phyloP scores from a whole-genome alignment of 2,113 vertebrate genomes.

The Cricetomys ansorgei region DNA sequence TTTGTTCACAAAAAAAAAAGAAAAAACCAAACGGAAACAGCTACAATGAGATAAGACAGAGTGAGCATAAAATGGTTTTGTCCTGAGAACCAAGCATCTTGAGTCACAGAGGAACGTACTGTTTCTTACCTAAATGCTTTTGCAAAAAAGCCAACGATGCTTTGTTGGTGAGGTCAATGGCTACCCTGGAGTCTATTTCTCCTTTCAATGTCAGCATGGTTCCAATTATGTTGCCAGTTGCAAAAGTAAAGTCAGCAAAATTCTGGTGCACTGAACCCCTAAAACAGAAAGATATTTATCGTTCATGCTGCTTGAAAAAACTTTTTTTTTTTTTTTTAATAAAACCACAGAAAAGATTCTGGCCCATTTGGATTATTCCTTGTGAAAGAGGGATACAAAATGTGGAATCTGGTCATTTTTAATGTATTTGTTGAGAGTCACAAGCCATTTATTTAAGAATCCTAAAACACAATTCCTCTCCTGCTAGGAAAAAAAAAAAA shows the following conservation, averaged over 20 bases:
- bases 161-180: conserved; percentile 92
- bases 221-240: conserved; percentile 90
- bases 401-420: background rate
- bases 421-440: background rate
- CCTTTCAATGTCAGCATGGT: conserved; percentile 92
- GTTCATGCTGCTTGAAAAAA: background rate
- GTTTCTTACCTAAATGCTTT: conserved; percentile 92
- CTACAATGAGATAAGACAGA: background rate
- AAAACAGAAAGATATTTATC: conserved; percentile 60
- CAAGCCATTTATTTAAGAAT: background rate
- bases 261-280: conserved; percentile 97
- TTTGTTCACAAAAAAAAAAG: background rate
- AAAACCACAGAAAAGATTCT: background rate
- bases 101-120: background rate
- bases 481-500: background rate
- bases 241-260: conserved; percentile 97
- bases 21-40: background rate
- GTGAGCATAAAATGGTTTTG: background rate
- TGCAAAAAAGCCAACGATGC: conserved; percentile 97
- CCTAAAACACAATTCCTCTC: background rate
- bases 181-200: conserved; percentile 92
- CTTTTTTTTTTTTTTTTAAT: background rate
- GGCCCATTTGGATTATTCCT: background rate
- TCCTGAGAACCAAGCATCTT: background rate
- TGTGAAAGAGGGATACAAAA: background rate